These are phyloP conservation scores for Notocelia uddmanniana DNA, from an alignment of 2,888 invertebrate genomes.

Conservation along the genomic window DNA sequence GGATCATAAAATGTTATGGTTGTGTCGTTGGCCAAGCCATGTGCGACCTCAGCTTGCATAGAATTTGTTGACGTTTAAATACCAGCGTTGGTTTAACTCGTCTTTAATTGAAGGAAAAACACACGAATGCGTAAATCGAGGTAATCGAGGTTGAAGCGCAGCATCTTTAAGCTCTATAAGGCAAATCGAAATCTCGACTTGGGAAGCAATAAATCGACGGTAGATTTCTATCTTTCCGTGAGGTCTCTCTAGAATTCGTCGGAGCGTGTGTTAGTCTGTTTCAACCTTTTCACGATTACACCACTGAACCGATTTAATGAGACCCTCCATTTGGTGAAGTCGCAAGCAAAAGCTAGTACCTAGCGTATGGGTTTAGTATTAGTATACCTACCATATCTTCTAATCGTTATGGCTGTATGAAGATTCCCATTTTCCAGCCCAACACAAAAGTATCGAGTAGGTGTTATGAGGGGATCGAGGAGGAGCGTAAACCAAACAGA, in stretches of 20 bases:
- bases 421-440: too few species aligned
- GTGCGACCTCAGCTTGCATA: constrained; percentile 48
- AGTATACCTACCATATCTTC: too few species aligned
- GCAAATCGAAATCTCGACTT: constrained; percentile 12
- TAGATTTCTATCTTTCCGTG: constrained; percentile 17
- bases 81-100: background rate
- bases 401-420: too few species aligned
- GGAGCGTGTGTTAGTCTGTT: background rate
- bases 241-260: background rate
- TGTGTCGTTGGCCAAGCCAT: constrained; percentile 45
- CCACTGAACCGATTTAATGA: background rate
- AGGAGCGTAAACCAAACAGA: too few species aligned
- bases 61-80: constrained; percentile 17
- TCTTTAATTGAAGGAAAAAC: constrained; percentile 15
- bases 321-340: too few species aligned
- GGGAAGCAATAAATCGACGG: constrained; percentile 13
- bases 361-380: too few species aligned
- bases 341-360: too few species aligned
- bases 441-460: too few species aligned
- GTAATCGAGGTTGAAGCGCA: constrained; percentile 29
- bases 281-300: background rate
- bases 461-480: too few species aligned
- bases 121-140: constrained; percentile 9
- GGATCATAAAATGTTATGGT: constrained; percentile 37
- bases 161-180: constrained; percentile 17